A percentile compares a stretch with the other conserved stretches of the same genome.
phyloP scores from a whole-genome alignment of 2,797 vertebrate species.

The Spea hammondii region DNA sequence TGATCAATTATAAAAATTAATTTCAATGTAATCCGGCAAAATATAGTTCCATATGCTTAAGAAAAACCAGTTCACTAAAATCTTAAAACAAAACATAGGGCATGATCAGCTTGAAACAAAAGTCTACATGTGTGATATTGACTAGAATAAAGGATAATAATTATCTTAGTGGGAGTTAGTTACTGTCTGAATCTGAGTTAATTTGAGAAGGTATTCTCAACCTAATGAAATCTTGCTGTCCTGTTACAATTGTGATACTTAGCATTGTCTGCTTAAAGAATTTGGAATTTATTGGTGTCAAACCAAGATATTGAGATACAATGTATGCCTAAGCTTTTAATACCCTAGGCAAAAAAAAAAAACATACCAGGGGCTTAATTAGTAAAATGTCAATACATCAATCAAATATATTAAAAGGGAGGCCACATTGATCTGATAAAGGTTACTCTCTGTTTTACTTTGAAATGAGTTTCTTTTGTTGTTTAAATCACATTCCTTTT shows the following conservation, averaged over 20 bases:
- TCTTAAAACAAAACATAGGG: too few species aligned
- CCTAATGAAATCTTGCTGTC: neutral
- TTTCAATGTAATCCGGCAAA: too few species aligned
- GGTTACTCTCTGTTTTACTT: constrained; percentile 28
- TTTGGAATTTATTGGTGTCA: neutral
- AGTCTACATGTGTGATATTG: too few species aligned
- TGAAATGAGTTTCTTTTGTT: constrained; percentile 27
- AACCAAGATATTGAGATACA: constrained; percentile 1
- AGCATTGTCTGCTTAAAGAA: neutral
- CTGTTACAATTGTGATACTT: neutral
- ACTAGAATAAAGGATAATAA: too few species aligned
- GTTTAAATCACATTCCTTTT: constrained; percentile 15
- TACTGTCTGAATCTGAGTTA: too few species aligned
- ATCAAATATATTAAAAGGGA: constrained; percentile 18
- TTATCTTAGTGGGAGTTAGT: too few species aligned
- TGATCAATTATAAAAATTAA: too few species aligned
- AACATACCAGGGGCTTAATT: constrained; percentile 20
- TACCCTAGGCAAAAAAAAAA: constrained; percentile 10
- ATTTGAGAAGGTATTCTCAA: neutral
- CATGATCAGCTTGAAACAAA: too few species aligned
- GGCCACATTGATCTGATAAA: constrained; percentile 6
- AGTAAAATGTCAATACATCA: constrained; percentile 33
- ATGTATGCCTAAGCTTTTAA: neutral
- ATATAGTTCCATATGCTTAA: too few species aligned
- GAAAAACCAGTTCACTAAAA: too few species aligned